These are phyloP conservation scores for Corbicula japonica DNA, from an alignment of 2,888 invertebrate genomes.

Conservation along the genomic window DNA sequence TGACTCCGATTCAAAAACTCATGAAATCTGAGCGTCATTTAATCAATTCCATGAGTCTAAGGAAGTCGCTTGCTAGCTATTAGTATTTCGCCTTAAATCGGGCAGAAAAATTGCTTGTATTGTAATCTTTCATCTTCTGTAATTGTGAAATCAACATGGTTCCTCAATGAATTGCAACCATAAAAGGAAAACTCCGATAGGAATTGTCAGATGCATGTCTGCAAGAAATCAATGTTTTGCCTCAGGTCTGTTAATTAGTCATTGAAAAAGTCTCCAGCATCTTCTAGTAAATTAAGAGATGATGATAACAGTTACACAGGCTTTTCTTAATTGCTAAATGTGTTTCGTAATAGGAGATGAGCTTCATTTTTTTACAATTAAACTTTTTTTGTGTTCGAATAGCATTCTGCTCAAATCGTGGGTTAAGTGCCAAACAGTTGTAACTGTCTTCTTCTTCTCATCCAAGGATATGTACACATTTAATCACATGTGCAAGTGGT, in stretches of 20 bases:
- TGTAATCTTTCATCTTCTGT: constrained; percentile 33
- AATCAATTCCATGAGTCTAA: constrained; percentile 1
- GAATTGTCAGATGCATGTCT: constrained; percentile 9
- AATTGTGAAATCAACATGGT: constrained; percentile 20
- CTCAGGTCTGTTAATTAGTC: constrained; percentile 9
- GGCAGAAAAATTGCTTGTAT: constrained; percentile 25
- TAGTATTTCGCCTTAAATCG: constrained; percentile 33
- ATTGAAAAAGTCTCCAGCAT: neutral
- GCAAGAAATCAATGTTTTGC: neutral
- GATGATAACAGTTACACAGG: constrained; percentile 1
- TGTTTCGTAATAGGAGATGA: too few species aligned
- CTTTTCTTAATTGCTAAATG: neutral
- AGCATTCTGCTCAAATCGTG: too few species aligned
- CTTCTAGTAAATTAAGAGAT: neutral
- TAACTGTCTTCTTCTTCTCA: too few species aligned
- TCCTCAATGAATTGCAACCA: constrained; percentile 8
- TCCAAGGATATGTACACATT: too few species aligned
- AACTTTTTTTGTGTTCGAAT: too few species aligned
- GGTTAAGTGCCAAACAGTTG: too few species aligned
- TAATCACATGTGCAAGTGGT: too few species aligned
- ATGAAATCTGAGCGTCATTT: constrained; percentile 17
- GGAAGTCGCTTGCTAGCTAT: constrained; percentile 18
- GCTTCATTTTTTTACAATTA: too few species aligned
- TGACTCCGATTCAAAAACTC: constrained; percentile 25
- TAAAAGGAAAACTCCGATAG: constrained; percentile 8